Evolutionary conservation across 2,888 invertebrate genomes (phyloP), one percentile per base, ranked within the genome.

Genomic region (Chrysotoxum bicinctum): DNA sequence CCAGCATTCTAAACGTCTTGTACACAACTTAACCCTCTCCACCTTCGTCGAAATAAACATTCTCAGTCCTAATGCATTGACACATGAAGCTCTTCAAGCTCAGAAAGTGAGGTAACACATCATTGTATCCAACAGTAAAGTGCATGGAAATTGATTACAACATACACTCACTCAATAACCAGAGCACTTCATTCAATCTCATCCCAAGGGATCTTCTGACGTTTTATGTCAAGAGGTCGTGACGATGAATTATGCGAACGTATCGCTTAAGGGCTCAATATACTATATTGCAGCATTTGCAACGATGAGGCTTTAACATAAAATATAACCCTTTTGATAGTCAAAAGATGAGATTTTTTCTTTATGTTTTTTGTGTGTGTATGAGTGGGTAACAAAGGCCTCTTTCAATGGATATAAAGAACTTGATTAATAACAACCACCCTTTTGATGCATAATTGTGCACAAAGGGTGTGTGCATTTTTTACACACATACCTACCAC

Each of bases 351-450:
- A 52, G 26, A 37, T 66, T 37, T 40, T 69, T 12, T 43, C 3
- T 50, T 23, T 26, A 7, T 30, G 0, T 3, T 43, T n/a, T 1
- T 16, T 40, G n/a, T 40, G 0, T 3, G 0, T 32, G n/a, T 9
- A 21, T 43, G 16, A 30, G 16, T 21, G 23, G 19, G 35, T 66
- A 43, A 83, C 79, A 84, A 79, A 75, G 45, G 21, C 5, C 21
- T 19, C 19, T 58, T 72, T 69, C 43, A 76, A 73, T 56, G 62
- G 58, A 81, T 72, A 69, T 72, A 85, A 85, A 85, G 73, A 81
- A 68, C 68, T 76, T 81, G 81, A 85, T 85, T 85, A 85, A 85
- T 77, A 85, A 64, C 76, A 81, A 85, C 81, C 85, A 81, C 76
- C 81, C 81, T 85, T 66, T 48, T 69, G 60, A 73, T 81, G 81